Base-by-base conservation (phyloP, 1,140 invertebrate genomes). In the Chironomus striatipennis region DNA sequence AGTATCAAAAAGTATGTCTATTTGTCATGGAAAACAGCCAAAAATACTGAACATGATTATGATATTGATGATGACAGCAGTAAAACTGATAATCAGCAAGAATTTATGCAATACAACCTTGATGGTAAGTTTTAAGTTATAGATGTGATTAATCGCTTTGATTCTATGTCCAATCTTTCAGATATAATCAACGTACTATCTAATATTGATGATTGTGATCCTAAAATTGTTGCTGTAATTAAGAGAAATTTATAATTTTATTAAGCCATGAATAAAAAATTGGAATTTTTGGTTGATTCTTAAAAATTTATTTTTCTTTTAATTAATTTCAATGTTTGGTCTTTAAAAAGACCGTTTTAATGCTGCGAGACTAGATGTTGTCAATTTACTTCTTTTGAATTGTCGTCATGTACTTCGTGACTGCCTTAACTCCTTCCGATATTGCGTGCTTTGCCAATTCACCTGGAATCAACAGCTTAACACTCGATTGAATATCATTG, bases 121-220 rank as follows among this genome's bases (percentile, higher is more conserved):
- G 65, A 70, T 70, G 65, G 65, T 70, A 7, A 70, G 7, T 70
- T 70, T 70, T 4, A 12, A 70, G 9, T 20, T 20, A 8, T 18
- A 18, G 0, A 7, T 18, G 9, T 10, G 17, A n/a, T n/a, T n/a
- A n/a, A n/a, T n/a, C n/a, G n/a, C n/a, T 70, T 70, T 8, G 18
- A 57, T 57, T 20, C 6, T 67, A 70, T 10, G 20, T 21, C 6
- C 6, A 20, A 17, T 67, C 18, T 70, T 70, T 8, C 10, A 70
- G 65, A 70, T 20, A 70, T 70, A 9, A 70, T 70, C 10, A 70
- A 70, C 18, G 18, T 70, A 9, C 18, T 70, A 0, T 70, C 65
- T 20, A 70, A 20, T 70, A 18, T 70, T 21, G 65, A 70, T 20
- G 65, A 70, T 70, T 70, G 65, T 70, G 65, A 70, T 70, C 65